Percentiles rank a stretch among this genome's conserved stretches.
Conservation (phyloP, 2,113 vertebrate species). For the Notiomystis cincta region DNA sequence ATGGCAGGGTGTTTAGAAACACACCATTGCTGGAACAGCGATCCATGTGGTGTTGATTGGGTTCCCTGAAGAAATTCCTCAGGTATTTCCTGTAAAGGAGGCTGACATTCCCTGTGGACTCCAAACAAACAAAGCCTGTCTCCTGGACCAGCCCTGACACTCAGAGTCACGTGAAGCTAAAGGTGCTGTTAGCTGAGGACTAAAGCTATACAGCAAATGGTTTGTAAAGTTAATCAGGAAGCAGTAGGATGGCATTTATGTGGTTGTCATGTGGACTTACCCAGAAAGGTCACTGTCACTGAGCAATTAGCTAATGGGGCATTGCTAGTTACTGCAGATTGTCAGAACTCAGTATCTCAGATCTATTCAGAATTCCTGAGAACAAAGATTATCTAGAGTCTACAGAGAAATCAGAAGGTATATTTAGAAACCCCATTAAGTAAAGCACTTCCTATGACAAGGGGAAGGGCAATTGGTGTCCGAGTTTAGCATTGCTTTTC, state of each 20-base stretch:
- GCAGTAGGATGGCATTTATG: conserved; percentile 6
- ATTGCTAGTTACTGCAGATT: conserved; percentile 29
- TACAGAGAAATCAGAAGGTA: neutral
- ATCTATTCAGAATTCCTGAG: conserved; percentile 5
- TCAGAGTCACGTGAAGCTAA: neutral
- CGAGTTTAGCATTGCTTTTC: neutral
- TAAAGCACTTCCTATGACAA: neutral
- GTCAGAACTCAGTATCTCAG: neutral
- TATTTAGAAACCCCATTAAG: conserved; percentile 8
- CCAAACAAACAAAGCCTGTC: neutral
- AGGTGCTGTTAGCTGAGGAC: neutral
- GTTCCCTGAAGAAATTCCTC: neutral
- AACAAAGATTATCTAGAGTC: conserved; percentile 23
- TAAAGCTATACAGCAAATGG: neutral
- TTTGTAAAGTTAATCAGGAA: conserved; percentile 25
- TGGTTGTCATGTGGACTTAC: neutral
- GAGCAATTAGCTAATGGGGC: conserved; percentile 72
- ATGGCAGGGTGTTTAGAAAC: neutral
- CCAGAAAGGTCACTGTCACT: conserved; percentile 9
- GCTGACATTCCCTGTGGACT: neutral
- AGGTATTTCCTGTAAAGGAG: neutral
- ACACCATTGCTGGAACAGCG: neutral
- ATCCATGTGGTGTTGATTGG: accelerated
- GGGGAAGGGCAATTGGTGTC: neutral
- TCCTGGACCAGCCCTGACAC: neutral